Conservation (phyloP, 1,140 invertebrate species). For the Caenorhabditis elegans region DNA sequence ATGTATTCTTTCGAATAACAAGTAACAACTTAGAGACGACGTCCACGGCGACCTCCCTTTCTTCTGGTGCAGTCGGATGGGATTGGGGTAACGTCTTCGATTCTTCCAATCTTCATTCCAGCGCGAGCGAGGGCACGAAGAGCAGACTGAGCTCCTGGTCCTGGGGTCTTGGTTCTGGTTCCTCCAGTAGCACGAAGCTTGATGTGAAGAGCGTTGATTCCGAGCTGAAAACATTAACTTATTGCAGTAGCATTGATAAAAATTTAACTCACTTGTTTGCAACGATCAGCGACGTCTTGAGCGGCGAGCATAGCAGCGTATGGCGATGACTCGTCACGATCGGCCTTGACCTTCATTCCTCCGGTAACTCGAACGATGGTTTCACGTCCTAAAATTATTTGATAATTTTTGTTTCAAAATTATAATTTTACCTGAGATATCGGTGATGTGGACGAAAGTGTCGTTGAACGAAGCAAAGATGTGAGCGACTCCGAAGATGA, state of each 20-base stretch:
- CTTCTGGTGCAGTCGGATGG: slow-evolving; percentile 96
- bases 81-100: slow-evolving; percentile 97
- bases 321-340: slow-evolving; percentile 98
- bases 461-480: slow-evolving; percentile 99
- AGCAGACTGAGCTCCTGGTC: slow-evolving; percentile 96
- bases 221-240: slow-evolving; percentile 70
- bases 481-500: slow-evolving; percentile 97
- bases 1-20: slow-evolving; percentile 30
- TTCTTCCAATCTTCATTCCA: slow-evolving; percentile 98
- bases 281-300: slow-evolving; percentile 99
- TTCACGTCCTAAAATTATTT: slow-evolving; percentile 74
- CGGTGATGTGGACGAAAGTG: slow-evolving; percentile 99
- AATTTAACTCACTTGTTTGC: slow-evolving; percentile 74
- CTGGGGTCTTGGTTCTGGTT: slow-evolving; percentile 89
- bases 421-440: slow-evolving; percentile 81
- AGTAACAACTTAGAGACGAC: slow-evolving; percentile 80
- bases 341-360: slow-evolving; percentile 99
- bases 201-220: slow-evolving; percentile 96
- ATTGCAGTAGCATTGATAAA: neutral
- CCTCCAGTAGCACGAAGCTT: slow-evolving; percentile 96
- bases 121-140: slow-evolving; percentile 93
- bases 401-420: neutral
- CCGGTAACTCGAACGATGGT: slow-evolving; percentile 97
- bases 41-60: slow-evolving; percentile 98
- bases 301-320: slow-evolving; percentile 99